Conservation (phyloP, 1,140 invertebrate genomes). For the Grapholita molesta region DNA sequence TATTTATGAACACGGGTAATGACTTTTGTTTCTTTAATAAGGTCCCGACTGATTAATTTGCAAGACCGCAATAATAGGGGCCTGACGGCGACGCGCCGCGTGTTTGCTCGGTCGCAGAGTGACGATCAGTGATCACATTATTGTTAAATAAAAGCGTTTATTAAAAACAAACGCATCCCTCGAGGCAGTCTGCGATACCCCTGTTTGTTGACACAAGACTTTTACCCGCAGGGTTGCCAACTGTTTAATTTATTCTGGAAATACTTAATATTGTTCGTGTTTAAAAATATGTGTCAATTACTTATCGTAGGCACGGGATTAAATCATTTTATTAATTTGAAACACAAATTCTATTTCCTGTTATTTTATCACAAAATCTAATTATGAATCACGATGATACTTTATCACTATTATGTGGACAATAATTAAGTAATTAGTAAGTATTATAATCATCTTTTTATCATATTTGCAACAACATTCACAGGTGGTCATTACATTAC, state of each 20-base stretch:
- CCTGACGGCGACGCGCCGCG: background rate
- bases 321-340: background rate
- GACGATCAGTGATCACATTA: constrained; percentile 29
- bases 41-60: background rate
- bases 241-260: background rate
- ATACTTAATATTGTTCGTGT: background rate
- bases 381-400: background rate
- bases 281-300: background rate
- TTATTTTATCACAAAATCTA: too few species aligned
- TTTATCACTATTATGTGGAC: too few species aligned
- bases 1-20: background rate
- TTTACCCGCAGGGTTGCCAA: constrained; percentile 50
- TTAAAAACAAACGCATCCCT: constrained; percentile 66
- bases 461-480: background rate
- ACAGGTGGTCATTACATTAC: background rate
- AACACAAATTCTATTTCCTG: too few species aligned
- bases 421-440: background rate
- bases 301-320: background rate
- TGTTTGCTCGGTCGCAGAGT: background rate
- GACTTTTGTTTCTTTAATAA: background rate
- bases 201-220: constrained; percentile 63
- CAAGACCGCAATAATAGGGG: background rate
- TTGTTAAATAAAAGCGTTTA: constrained; percentile 61
- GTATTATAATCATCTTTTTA: background rate
- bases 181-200: constrained; percentile 36